Evolutionary conservation across 2,113 vertebrate species (phyloP), one percentile per base, ranked within the genome.

Genomic region (Myotis brandtii): DNA sequence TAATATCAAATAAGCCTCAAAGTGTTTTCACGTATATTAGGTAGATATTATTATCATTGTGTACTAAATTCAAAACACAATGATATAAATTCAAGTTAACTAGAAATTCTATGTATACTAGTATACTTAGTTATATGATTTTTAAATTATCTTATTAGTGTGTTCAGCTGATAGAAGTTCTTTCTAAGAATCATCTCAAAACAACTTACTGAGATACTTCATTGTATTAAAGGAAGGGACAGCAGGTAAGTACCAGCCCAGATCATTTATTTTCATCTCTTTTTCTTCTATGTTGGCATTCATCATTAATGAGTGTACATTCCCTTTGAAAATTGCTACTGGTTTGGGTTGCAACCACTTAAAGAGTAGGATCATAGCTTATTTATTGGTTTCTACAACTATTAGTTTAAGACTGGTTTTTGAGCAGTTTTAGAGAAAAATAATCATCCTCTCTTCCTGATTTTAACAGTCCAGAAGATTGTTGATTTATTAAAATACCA

Each of bases 311-410:
- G 14, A 59, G 62, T 34, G 2, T 72, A 25, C 11, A 37, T 66
- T 85, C 93, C 23, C 23, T 90, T 93, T 93, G 93, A 96, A 77
- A 93, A 70, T 43, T 81, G 37, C 30, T 77, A 59, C n/a, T 84
- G 23, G 21, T 76, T 96, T 87, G 10, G 0, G 4, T 82, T 20
- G 2, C 50, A 92, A 30, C 3, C 20, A 86, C 13, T 88, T 76
- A 37, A 56, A 81, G n/a, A 85, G 81, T 46, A 92, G 2, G 12
- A 59, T 67, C 43, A 59, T 69, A 83, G 50, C 50, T 83, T 70
- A 88, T 59, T 89, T 11, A 46, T 17, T 3, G 50, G 37, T 89
- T 77, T 85, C 91, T 93, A 95, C 7, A 86, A 52, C 50, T 43
- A 37, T 91, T 66, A 77, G 12, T 17, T 6, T 6, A n/a, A 86